Base-by-base conservation (phyloP, 2,888 invertebrate species). In the Spicauda simplicius region DNA sequence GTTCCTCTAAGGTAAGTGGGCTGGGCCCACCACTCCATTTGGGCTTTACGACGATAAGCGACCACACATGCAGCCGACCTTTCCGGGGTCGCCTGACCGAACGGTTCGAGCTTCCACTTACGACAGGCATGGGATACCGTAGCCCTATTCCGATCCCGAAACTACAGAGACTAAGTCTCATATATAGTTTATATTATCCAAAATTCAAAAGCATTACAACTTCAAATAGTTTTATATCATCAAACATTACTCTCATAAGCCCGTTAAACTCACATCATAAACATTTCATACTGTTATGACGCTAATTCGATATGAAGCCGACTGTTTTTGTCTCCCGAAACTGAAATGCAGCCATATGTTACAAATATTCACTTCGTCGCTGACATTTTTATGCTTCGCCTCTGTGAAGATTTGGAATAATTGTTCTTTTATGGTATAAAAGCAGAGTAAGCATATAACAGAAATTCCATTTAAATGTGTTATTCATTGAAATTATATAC, bases 381-480 rank as follows among this genome's bases (percentile, higher is more conserved):
- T 90, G 91, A 92, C 88, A 80, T 84, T 86, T 91, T 92, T 87
- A 92, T 86, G 73, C 71, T 71, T 70, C 72, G 76, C 77, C 78
- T 85, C 88, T 91, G 91, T 90, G 91, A 90, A 90, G 89, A 83
- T 81, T 79, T 72, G 70, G 83, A 83, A 87, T 90, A 86, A 89
- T 91, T 87, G 85, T 85, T 80, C 79, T 84, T 87, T 88, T 85
- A 84, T 78, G 76, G 82, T 83, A 61, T 67, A 20, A 19, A 25
- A 60, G 20, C 14, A 18, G 33, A 52, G 16, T 8, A 33, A 20
- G 54, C 12, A 41, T 14, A 12, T 12, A 30, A 18, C 61, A 67
- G 66, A 67, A 20, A 18, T 50, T 50, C 14, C 56, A 4, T n/a
- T 16, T n/a, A 14, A 4, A 16, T 48, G 14, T n/a, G 14, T n/a